These are phyloP conservation scores for Okapia johnstoni DNA, from an alignment of 2,113 vertebrate genomes.

Conservation along the genomic window DNA sequence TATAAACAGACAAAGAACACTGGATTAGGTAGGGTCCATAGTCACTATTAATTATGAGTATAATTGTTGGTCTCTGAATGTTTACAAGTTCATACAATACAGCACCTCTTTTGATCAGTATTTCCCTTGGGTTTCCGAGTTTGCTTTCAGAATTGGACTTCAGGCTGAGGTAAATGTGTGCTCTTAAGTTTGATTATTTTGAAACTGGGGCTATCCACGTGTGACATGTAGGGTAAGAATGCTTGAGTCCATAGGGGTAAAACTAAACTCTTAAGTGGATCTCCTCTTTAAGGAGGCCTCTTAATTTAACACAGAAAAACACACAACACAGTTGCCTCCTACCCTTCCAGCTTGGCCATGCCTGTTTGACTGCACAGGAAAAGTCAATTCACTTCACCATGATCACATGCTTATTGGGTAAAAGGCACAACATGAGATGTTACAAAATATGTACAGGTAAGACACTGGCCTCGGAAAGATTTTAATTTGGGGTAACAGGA, in stretches of 20 bases:
- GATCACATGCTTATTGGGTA: not conserved
- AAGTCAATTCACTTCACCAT: not conserved
- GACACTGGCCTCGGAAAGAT: not conserved
- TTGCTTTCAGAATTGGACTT: not conserved
- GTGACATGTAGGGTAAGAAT: not conserved
- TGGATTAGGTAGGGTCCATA: rapidly evolving
- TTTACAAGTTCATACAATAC: not conserved
- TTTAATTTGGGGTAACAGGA: not conserved
- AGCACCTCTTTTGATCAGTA: not conserved
- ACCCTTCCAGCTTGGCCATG: not conserved
- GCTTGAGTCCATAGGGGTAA: not conserved
- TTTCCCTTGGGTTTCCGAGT: not conserved
- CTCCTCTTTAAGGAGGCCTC: not conserved
- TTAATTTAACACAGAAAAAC: not conserved
- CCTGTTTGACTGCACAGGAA: not conserved
- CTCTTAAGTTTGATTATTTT: not conserved
- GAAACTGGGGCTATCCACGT: not conserved
- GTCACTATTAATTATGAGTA: not conserved
- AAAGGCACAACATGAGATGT: not conserved
- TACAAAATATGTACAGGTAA: not conserved
- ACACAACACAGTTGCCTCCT: not conserved
- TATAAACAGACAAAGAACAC: not conserved
- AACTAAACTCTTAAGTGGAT: not conserved
- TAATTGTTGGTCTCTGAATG: not conserved
- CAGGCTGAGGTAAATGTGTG: not conserved